phyloP scores from a whole-genome alignment of 2,888 invertebrate species.

The Nemotelus nigrinus region DNA sequence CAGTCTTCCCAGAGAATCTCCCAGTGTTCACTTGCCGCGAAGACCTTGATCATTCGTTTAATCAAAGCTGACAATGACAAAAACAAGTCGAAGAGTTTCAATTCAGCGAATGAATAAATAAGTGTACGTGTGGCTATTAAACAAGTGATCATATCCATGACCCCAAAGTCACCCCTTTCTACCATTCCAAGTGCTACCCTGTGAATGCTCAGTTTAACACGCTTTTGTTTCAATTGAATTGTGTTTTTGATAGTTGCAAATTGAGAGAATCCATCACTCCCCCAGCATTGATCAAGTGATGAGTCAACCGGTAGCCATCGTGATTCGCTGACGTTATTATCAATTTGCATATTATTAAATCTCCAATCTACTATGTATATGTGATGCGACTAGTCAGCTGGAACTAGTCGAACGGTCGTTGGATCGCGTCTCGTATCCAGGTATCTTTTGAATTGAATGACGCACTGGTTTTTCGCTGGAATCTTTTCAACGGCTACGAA shows the following conservation, averaged over 20 bases:
- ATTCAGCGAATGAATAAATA: neutral
- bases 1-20: too few species aligned
- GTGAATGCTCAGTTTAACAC: neutral
- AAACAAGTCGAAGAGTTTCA: neutral
- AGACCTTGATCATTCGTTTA: constrained; percentile 28
- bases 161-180: neutral
- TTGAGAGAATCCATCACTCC: neutral
- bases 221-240: constrained; percentile 28
- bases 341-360: constrained; percentile 6
- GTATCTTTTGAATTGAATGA: constrained; percentile 19
- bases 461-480: constrained; percentile 30
- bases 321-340: constrained; percentile 3
- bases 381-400: constrained; percentile 18
- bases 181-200: neutral
- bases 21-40: neutral
- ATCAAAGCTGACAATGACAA: constrained; percentile 30
- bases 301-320: constrained; percentile 15
- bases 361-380: neutral
- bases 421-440: neutral
- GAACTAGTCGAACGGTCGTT: constrained; percentile 22
- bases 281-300: constrained; percentile 7
- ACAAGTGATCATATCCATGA: neutral
- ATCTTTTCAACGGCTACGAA: constrained; percentile 3
- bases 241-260: neutral
- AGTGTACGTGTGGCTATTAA: neutral